Conservation (phyloP, 1,140 invertebrate genomes). For the Ips typographus region DNA sequence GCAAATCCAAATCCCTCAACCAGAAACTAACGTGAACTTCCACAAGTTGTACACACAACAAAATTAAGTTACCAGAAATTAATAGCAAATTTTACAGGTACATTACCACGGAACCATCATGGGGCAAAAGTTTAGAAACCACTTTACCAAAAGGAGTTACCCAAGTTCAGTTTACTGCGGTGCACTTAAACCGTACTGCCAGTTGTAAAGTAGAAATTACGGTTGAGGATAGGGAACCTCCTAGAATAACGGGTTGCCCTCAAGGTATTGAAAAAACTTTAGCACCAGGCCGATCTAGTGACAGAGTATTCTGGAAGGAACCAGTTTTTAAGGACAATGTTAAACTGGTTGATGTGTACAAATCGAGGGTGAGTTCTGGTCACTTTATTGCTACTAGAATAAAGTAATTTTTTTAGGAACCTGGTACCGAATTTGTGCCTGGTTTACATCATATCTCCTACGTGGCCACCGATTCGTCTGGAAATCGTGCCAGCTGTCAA, state of each 20-base stretch:
- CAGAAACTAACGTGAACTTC: constrained; percentile 68
- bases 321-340: constrained; percentile 68
- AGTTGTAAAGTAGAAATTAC: constrained; percentile 64
- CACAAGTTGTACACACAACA: constrained; percentile 48
- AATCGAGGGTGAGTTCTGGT: constrained; percentile 59
- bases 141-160: constrained; percentile 62
- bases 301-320: constrained; percentile 67
- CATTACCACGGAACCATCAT: constrained; percentile 62
- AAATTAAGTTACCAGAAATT: no score
- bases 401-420: constrained; percentile 52
- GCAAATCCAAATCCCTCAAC: constrained; percentile 62
- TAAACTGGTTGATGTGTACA: constrained; percentile 59
- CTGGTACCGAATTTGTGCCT: constrained; percentile 59
- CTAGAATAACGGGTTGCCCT: constrained; percentile 63
- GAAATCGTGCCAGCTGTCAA: constrained; percentile 62
- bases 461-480: constrained; percentile 63
- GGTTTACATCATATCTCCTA: constrained; percentile 65
- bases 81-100: constrained; percentile 52
- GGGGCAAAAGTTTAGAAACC: constrained; percentile 65
- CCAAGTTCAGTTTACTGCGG: constrained; percentile 62
- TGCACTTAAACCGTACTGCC: constrained; percentile 56
- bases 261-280: constrained; percentile 63
- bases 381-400: no score
- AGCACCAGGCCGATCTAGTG: constrained; percentile 56
- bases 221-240: constrained; percentile 62